Evolutionary conservation across 1,140 invertebrate species (phyloP).

Genomic region (Drosophila lini): DNA sequence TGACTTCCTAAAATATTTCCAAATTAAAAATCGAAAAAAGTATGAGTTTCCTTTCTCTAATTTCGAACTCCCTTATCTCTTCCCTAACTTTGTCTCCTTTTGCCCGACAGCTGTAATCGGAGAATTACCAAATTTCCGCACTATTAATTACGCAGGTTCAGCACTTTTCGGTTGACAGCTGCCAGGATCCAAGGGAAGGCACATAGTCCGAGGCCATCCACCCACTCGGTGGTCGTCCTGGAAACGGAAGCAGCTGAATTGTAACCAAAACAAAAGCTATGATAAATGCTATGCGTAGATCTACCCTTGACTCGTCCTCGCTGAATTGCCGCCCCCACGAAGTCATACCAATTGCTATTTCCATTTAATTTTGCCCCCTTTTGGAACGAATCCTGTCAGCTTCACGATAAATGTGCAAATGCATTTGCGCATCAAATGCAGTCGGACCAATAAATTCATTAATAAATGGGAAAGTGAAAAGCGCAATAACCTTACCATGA

Average conservation of each 20-base stretch:
- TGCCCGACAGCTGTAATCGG: slow-evolving; percentile 10
- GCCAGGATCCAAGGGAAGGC: slow-evolving; percentile 14
- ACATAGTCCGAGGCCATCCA: slow-evolving; percentile 1
- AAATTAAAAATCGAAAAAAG: neutral
- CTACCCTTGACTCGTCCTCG: slow-evolving; percentile 32
- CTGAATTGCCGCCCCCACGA: slow-evolving; percentile 3
- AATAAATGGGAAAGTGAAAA: slow-evolving; percentile 70
- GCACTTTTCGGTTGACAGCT: slow-evolving; percentile 36
- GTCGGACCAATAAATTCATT: slow-evolving; percentile 68
- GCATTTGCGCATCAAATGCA: slow-evolving; percentile 63
- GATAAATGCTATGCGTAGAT: slow-evolving; percentile 53
- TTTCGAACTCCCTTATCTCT: neutral
- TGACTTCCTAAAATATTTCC: neutral
- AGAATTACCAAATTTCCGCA: slow-evolving; percentile 45
- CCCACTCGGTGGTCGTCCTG: slow-evolving; percentile 20
- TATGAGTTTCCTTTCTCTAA: neutral
- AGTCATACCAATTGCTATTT: neutral
- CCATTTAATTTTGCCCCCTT: slow-evolving; percentile 14
- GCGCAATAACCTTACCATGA: slow-evolving; percentile 28
- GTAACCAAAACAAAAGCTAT: slow-evolving; percentile 59
- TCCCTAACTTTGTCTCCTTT: too few relatives aligned
- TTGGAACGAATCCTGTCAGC: slow-evolving; percentile 18
- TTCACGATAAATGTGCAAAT: slow-evolving; percentile 49
- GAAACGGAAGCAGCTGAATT: slow-evolving; percentile 44
- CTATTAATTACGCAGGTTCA: slow-evolving; percentile 57